Evolutionary conservation across 1,140 invertebrate species (phyloP).

Genomic region (Solenopsis fugax): DNA sequence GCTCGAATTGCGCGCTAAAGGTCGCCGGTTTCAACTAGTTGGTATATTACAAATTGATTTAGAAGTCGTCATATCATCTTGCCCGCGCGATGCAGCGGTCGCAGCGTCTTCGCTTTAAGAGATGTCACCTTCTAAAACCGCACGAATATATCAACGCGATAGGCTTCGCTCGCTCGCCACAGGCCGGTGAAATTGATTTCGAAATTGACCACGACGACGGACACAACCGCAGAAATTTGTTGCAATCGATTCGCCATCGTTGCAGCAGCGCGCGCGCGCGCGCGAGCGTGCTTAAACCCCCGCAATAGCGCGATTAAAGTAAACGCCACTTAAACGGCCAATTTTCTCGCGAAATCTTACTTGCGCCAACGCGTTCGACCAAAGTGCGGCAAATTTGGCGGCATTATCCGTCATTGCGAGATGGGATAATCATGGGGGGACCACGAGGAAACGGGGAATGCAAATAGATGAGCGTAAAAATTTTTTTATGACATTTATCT

Average conservation of each 20-base stretch:
- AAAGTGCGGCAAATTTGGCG: constrained; percentile 20
- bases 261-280: not conserved
- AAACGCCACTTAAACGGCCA: constrained; percentile 38
- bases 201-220: constrained; percentile 61
- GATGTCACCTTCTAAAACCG: constrained; percentile 59
- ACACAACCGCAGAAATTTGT: constrained; percentile 64
- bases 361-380: not conserved
- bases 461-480: not conserved
- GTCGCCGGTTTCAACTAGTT: constrained; percentile 13
- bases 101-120: not conserved
- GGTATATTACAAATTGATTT: constrained; percentile 24
- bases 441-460: not conserved
- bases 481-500: not conserved
- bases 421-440: not conserved
- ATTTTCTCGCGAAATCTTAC: constrained; percentile 40
- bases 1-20: not conserved
- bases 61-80: not conserved
- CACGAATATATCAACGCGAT: constrained; percentile 32
- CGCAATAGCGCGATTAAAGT: constrained; percentile 45
- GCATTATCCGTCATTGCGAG: not conserved
- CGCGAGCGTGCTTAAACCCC: constrained; percentile 15
- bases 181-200: constrained; percentile 63
- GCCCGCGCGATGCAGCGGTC: constrained; percentile 5
- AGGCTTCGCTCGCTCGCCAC: constrained; percentile 42
- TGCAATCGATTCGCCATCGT: constrained; percentile 58